Percentiles rank a stretch among this genome's conserved stretches.
These are phyloP conservation scores for Teinopalpus imperialis DNA, from an alignment of 2,888 invertebrate genomes.

Conservation along the genomic window DNA sequence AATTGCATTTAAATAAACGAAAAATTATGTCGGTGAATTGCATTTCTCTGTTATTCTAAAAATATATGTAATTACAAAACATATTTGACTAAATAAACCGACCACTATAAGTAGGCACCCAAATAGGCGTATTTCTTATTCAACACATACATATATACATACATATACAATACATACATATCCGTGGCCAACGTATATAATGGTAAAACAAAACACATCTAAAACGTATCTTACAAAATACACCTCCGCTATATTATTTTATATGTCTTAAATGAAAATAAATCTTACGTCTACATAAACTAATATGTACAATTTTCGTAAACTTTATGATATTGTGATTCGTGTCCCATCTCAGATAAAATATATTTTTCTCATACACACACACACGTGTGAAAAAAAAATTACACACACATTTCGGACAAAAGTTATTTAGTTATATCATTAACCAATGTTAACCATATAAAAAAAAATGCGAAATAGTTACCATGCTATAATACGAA, in stretches of 20 bases:
- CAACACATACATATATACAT: no score
- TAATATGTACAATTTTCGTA: conserved; percentile 65
- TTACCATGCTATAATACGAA: no score
- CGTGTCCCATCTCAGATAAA: background rate
- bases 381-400: background rate
- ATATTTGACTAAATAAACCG: conserved; percentile 29
- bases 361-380: conserved; percentile 7
- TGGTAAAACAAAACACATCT: conserved; percentile 73
- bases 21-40: conserved; percentile 59
- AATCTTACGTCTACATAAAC: conserved; percentile 50
- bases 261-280: conserved; percentile 54
- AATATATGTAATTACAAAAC: conserved; percentile 43
- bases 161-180: conserved; percentile 28
- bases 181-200: conserved; percentile 1
- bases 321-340: conserved; percentile 43
- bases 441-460: no score
- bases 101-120: conserved; percentile 47
- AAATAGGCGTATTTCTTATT: conserved; percentile 34
- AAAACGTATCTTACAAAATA: conserved; percentile 68
- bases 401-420: no score
- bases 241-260: conserved; percentile 49
- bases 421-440: no score
- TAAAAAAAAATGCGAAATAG: no score
- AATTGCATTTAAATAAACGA: conserved; percentile 50
- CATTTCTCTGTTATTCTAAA: conserved; percentile 60